Percentiles rank a stretch among this genome's conserved stretches.
These are phyloP conservation scores for Lepus timidus DNA, from an alignment of 2,113 vertebrate genomes.

Conservation along the genomic window DNA sequence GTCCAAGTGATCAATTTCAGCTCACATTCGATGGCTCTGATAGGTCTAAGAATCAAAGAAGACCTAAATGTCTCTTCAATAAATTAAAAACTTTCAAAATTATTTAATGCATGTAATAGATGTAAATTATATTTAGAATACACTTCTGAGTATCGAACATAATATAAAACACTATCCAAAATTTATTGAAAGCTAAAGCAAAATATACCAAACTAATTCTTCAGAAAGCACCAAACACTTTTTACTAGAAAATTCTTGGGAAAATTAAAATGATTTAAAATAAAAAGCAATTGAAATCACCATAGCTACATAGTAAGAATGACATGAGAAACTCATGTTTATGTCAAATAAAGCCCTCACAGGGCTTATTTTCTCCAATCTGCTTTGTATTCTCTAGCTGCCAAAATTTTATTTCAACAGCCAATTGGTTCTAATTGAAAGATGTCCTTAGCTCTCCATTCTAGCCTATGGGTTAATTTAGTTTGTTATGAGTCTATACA, in stretches of 20 bases:
- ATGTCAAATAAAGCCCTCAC: slow-evolving; percentile 14
- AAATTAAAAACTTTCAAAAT: too few relatives aligned
- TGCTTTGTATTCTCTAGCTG: slow-evolving; percentile 34
- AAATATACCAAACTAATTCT: background rate
- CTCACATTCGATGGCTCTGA: too few relatives aligned
- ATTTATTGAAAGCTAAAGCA: slow-evolving; percentile 6
- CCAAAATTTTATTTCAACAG: slow-evolving; percentile 64
- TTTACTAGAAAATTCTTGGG: background rate
- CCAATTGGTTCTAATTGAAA: slow-evolving; percentile 59
- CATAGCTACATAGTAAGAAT: background rate
- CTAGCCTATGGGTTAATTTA: slow-evolving; percentile 58
- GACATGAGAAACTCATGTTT: background rate
- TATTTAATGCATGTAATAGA: too few relatives aligned
- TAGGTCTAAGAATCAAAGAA: too few relatives aligned
- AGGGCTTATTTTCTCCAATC: slow-evolving; percentile 47
- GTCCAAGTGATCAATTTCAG: too few relatives aligned
- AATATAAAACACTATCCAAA: background rate
- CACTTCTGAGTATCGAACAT: too few relatives aligned
- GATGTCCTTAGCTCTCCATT: slow-evolving; percentile 36
- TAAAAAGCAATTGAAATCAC: slow-evolving; percentile 21
- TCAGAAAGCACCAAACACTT: background rate
- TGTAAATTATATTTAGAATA: too few relatives aligned
- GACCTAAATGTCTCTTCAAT: too few relatives aligned
- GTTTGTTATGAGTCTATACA: slow-evolving; percentile 55
- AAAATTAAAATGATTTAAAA: background rate